Base-by-base conservation (phyloP, 1,140 invertebrate genomes). In the Mylabris phalerata region DNA sequence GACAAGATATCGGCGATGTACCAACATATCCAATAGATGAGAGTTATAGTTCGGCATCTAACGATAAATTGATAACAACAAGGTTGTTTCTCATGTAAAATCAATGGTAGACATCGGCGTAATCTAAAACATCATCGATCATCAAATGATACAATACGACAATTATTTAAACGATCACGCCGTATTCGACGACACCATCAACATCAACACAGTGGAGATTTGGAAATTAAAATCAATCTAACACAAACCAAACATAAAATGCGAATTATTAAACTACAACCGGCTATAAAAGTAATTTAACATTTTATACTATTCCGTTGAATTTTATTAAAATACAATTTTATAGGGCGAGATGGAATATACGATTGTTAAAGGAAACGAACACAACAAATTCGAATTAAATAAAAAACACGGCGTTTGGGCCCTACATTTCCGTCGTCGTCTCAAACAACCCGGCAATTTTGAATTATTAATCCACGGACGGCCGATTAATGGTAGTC, bases 21-120 rank as follows among this genome's bases (percentile, higher is more conserved):
- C 85, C 85, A 3, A 83, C 82, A 0, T 87, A 82, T 72, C 80
- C 84, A 0, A 81, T 88, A 19, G 65, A 74, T 74, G 66, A 75
- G 73, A 63, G 74, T 71, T 67, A 63, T 43, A 40, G 48, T 10
- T 25, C 52, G 13, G 42, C 48, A 3, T 74, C 76, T 0, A 78
- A 84, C 41, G 82, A 87, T 55, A 87, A 87, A 62, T 80, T 90
- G 9, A 90, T 93, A 40, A 87, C 88, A 1, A 92, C 89, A 0
- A 76, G 91, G 90, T 3, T 93, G 92, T 75, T 93, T 93, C 77
- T 88, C 89, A 11, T 95, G 91, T 79, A 90, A 92, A 78, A 86
- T 91, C 1, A 79, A 76, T 54, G 78, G 72, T 46, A 67, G 75
- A 60, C 75, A 76, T 61, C 61, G 75, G 26, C 61, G 76, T 19